Conservation (phyloP, 2,888 invertebrate genomes). For the Druceiella hillmani region DNA sequence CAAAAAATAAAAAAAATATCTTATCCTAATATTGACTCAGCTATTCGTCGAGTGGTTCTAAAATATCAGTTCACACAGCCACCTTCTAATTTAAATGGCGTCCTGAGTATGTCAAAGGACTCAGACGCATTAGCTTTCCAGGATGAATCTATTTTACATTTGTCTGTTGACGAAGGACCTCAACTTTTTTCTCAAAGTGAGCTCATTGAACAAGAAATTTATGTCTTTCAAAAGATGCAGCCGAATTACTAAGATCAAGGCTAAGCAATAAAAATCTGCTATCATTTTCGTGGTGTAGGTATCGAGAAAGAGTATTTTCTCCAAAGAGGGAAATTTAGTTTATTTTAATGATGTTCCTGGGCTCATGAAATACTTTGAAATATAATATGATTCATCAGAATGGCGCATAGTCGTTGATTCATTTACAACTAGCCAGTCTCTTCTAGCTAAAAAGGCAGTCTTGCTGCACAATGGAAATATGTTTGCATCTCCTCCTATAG, state of each 20-base stretch:
- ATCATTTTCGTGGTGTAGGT: no score
- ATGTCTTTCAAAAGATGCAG: not conserved
- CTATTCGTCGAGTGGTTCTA: slow-evolving; percentile 8
- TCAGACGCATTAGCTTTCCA: not conserved
- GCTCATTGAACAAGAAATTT: not conserved
- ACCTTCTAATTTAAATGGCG: slow-evolving; percentile 12
- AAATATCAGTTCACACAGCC: slow-evolving; percentile 13
- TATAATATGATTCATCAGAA: slow-evolving; percentile 11
- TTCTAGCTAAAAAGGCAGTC: no score
- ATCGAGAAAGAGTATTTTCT: no score
- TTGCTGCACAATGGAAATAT: slow-evolving; percentile 1
- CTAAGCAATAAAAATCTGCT: not conserved
- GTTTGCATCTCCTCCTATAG: slow-evolving; percentile 11
- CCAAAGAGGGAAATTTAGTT: no score
- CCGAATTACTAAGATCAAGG: not conserved
- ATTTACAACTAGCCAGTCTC: slow-evolving; percentile 7
- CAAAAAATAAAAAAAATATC: slow-evolving; percentile 6
- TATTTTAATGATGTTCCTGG: slow-evolving; percentile 9
- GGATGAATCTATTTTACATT: not conserved
- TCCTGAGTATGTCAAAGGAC: slow-evolving; percentile 8
- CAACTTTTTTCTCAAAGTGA: slow-evolving; percentile 1
- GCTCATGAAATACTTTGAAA: slow-evolving; percentile 11
- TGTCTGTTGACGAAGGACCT: not conserved
- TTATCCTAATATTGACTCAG: slow-evolving; percentile 13
- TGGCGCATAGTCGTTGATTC: slow-evolving; percentile 9